Percentiles rank a stretch among this genome's conserved stretches.
Evolutionary conservation across 1,140 invertebrate genomes (phyloP).

Genomic region (Lordiphosa collinella): DNA sequence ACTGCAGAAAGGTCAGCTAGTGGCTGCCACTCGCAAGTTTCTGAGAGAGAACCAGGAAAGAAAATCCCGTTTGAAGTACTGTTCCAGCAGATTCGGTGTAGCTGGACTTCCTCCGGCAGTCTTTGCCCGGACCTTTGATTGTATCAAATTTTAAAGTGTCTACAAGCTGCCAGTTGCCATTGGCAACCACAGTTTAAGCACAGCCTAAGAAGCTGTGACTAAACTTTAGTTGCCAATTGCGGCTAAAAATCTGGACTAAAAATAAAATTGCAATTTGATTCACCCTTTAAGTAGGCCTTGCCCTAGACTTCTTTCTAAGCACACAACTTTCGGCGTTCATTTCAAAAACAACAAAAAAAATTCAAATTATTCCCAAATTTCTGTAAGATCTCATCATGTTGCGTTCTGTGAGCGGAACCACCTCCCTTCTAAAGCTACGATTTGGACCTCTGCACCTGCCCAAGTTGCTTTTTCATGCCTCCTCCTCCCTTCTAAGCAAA

Average conservation of each 20-base stretch:
- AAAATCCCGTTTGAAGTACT: background rate
- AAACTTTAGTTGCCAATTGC: slow-evolving; percentile 4
- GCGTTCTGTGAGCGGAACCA: too few species aligned
- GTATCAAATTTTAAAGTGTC: slow-evolving; percentile 2
- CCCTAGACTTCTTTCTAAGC: too few species aligned
- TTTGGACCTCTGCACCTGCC: background rate
- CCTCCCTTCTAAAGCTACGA: too few species aligned
- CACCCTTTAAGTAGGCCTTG: too few species aligned
- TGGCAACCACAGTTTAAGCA: background rate
- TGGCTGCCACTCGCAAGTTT: background rate
- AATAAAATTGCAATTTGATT: too few species aligned
- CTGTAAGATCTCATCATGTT: too few species aligned
- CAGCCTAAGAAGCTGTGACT: background rate
- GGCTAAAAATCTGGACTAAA: background rate
- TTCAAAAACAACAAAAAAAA: too few species aligned
- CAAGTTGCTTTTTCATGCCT: background rate
- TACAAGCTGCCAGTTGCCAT: background rate
- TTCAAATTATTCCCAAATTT: too few species aligned
- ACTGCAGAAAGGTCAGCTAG: background rate
- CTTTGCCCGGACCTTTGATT: background rate
- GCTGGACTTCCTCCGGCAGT: background rate
- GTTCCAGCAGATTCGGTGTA: background rate
- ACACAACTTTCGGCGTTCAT: too few species aligned
- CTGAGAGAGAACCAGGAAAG: background rate
- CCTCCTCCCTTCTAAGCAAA: background rate